Base-by-base conservation (phyloP, 2,797 vertebrate species). In the Florisuga fusca region DNA sequence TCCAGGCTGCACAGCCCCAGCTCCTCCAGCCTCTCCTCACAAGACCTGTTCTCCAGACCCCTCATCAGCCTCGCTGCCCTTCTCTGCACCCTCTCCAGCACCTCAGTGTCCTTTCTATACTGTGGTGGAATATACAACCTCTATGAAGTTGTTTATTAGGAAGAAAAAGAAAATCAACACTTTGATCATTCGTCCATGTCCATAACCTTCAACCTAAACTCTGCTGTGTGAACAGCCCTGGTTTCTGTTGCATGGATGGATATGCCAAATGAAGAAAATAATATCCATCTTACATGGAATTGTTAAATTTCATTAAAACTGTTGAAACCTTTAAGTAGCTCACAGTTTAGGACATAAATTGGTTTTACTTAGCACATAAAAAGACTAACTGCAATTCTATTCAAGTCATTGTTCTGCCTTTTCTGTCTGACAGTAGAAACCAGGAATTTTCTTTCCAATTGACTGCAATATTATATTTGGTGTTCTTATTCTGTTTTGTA, bases 391-490 rank as follows among this genome's bases (percentile, higher is more conserved):
- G 93, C 93, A 94, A 96, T 97, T 97, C 54, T 87, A 93, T 97
- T 97, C 89, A 95, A 96, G 90, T 94, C 77, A 93, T 97, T 96
- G 85, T 95, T 97, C 87, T 94, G 92, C 85, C 79, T 97, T 94
- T 97, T 75, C 95, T 96, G 87, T 93, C 75, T 97, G 97, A 97
- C 97, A 97, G 95, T 93, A 87, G 84, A 95, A 97, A 95, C 88
- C 69, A 87, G 18, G 34, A 83, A 81, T 96, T 94, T 97, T 92
- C 93, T 96, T 97, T 96, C 96, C 95, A 96, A 96, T 97, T 97
- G 96, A 97, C 93, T 97, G 87, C 84, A 97, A 96, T 95, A 97
- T 97, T 96, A 68, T 92, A 97, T 97, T 97, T 97, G 96, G 96
- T 97, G 90, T 58, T 96, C 97, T 97, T 96, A 96, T 97, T 97